Evolutionary conservation across 2,797 vertebrate genomes (phyloP).

Genomic region (Chrosomus eos): DNA sequence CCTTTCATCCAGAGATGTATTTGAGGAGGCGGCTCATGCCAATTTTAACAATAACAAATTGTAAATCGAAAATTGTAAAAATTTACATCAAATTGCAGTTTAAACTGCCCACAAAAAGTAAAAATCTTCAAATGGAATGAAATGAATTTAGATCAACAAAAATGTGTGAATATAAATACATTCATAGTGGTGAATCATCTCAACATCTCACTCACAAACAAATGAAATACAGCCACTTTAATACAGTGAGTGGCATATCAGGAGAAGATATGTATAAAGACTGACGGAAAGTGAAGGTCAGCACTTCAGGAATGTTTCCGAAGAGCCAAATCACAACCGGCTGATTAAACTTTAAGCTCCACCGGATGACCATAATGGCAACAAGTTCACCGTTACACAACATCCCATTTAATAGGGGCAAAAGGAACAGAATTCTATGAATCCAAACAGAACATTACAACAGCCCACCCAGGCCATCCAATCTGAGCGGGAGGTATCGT

Average conservation of each 20-base stretch:
- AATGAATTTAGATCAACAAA: neutral
- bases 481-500: slow-evolving; percentile 4
- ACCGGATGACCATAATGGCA: slow-evolving; percentile 27
- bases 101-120: neutral
- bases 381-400: slow-evolving; percentile 45
- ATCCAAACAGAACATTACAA: neutral
- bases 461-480: slow-evolving; percentile 5
- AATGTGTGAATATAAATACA: neutral
- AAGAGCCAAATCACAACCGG: slow-evolving; percentile 26
- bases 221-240: neutral
- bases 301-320: neutral
- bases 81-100: neutral
- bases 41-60: no score
- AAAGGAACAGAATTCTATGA: slow-evolving; percentile 18
- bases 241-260: neutral
- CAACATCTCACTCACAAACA: neutral
- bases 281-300: slow-evolving; percentile 23
- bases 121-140: neutral
- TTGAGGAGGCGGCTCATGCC: no score
- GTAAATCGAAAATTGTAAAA: no score
- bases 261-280: neutral
- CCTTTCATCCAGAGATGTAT: no score
- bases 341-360: slow-evolving; percentile 41
- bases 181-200: neutral
- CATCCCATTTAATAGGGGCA: slow-evolving; percentile 30